Percentiles rank a stretch among this genome's conserved stretches.
Conservation (phyloP, 2,888 invertebrate genomes). For the Dilophus febrilis region DNA sequence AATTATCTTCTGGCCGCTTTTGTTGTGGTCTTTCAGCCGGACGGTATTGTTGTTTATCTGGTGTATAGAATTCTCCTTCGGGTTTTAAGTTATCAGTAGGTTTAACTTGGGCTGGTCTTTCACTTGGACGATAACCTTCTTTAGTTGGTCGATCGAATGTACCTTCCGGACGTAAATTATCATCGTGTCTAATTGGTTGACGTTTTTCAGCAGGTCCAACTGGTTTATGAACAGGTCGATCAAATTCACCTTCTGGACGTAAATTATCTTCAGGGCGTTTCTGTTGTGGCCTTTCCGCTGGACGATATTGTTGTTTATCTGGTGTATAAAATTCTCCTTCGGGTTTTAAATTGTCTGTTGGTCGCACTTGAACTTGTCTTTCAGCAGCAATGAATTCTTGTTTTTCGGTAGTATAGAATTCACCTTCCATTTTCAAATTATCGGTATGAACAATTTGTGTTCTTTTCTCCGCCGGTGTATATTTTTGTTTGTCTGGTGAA, state of each 20-base stretch:
- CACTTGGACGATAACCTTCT: slow-evolving; percentile 20
- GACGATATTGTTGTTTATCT: slow-evolving; percentile 30
- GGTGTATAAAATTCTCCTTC: slow-evolving; percentile 40
- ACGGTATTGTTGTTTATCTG: slow-evolving; percentile 33
- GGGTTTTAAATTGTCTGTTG: slow-evolving; percentile 35
- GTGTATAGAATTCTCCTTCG: slow-evolving; percentile 37
- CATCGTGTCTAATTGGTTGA: slow-evolving; percentile 38
- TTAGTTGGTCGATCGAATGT: slow-evolving; percentile 15
- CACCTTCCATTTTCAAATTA: slow-evolving; percentile 27
- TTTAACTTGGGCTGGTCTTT: slow-evolving; percentile 28
- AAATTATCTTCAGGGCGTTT: slow-evolving; percentile 42
- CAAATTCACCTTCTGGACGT: slow-evolving; percentile 35
- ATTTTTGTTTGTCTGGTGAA: slow-evolving; percentile 27
- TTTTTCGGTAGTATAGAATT: slow-evolving; percentile 33
- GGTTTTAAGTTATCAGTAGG: slow-evolving; percentile 31
- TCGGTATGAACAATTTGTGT: slow-evolving; percentile 21
- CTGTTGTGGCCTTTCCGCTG: slow-evolving; percentile 38
- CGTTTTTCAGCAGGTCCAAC: slow-evolving; percentile 29
- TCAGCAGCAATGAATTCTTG: slow-evolving; percentile 25
- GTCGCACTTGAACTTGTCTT: slow-evolving; percentile 30
- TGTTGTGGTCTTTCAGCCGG: slow-evolving; percentile 39
- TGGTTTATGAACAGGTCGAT: slow-evolving; percentile 18
- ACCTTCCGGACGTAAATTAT: slow-evolving; percentile 22
- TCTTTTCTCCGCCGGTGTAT: slow-evolving; percentile 29
- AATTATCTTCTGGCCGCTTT: slow-evolving; percentile 40